A percentile compares a stretch with the other conserved stretches of the same genome.
These are phyloP conservation scores for Glaucomys volans DNA, from an alignment of 2,113 vertebrate genomes.

Conservation along the genomic window DNA sequence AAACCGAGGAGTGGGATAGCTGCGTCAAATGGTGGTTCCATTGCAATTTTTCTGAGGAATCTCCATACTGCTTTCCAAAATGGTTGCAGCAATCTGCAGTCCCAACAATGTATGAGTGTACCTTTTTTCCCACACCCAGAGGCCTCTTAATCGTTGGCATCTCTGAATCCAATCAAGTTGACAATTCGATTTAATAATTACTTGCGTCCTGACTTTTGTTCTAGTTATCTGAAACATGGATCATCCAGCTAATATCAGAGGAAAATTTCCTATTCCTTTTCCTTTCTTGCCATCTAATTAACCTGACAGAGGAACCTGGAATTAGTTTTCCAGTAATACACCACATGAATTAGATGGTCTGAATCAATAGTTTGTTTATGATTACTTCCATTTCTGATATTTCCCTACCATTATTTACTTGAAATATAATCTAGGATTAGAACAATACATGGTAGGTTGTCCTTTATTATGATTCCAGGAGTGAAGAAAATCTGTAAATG, in stretches of 20 bases:
- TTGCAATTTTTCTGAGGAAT: no score
- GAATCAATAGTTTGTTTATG: neutral
- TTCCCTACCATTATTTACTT: slow-evolving; percentile 37
- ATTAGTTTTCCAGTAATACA: slow-evolving; percentile 45
- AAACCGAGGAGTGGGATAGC: no score
- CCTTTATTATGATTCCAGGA: neutral
- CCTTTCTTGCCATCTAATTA: neutral
- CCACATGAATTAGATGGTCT: slow-evolving; percentile 13
- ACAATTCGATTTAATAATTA: no score
- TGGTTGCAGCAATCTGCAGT: no score
- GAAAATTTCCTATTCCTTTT: neutral
- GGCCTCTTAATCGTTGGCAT: no score
- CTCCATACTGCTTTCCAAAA: no score
- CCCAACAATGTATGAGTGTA: no score
- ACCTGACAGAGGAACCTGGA: neutral
- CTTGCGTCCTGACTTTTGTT: neutral
- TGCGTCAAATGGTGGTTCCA: no score
- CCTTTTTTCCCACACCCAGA: no score
- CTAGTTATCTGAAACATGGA: neutral
- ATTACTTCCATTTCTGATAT: slow-evolving; percentile 59
- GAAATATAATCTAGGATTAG: slow-evolving; percentile 31
- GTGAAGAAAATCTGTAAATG: neutral
- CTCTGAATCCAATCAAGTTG: no score
- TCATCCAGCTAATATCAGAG: neutral
- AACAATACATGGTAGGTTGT: neutral